phyloP scores from a whole-genome alignment of 1,140 invertebrate species.

The Pomacea maculata region DNA sequence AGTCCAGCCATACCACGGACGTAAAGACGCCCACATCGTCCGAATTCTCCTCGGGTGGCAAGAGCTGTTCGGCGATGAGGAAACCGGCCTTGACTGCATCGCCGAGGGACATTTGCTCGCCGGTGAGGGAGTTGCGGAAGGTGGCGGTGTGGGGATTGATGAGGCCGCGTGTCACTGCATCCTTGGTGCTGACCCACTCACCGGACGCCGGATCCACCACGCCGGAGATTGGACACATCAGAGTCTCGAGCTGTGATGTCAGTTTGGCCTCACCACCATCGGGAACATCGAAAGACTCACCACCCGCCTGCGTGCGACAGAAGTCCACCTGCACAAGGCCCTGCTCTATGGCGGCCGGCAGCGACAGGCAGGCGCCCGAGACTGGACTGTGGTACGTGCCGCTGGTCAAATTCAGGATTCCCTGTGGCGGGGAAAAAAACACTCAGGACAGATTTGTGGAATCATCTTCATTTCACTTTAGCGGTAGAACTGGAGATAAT shows the following conservation, averaged over 20 bases:
- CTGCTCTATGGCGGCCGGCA: constrained; percentile 84
- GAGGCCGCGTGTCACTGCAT: constrained; percentile 57
- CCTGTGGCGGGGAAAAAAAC: constrained; percentile 51
- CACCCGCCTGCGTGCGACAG: constrained; percentile 40
- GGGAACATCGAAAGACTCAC: constrained; percentile 20
- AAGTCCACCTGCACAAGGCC: constrained; percentile 72
- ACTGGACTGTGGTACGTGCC: constrained; percentile 77
- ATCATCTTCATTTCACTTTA: too few species aligned
- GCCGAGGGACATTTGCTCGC: constrained; percentile 55
- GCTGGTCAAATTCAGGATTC: constrained; percentile 80
- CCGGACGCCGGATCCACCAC: constrained; percentile 69
- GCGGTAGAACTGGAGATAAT: too few species aligned
- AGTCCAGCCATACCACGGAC: constrained; percentile 53
- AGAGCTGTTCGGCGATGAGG: constrained; percentile 47
- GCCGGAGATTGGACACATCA: constrained; percentile 46
- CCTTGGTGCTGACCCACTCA: constrained; percentile 57
- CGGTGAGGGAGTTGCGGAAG: constrained; percentile 61
- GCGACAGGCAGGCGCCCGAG: constrained; percentile 77
- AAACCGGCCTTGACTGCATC: constrained; percentile 62
- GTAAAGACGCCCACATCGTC: constrained; percentile 45
- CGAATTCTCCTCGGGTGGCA: constrained; percentile 33
- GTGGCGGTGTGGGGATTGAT: constrained; percentile 54
- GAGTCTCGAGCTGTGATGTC: constrained; percentile 40
- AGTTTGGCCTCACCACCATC: constrained; percentile 26
- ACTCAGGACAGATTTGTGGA: too few species aligned